Percentiles rank a stretch among this genome's conserved stretches.
phyloP scores from a whole-genome alignment of 2,797 vertebrate species.

The Nannoperca australis region DNA sequence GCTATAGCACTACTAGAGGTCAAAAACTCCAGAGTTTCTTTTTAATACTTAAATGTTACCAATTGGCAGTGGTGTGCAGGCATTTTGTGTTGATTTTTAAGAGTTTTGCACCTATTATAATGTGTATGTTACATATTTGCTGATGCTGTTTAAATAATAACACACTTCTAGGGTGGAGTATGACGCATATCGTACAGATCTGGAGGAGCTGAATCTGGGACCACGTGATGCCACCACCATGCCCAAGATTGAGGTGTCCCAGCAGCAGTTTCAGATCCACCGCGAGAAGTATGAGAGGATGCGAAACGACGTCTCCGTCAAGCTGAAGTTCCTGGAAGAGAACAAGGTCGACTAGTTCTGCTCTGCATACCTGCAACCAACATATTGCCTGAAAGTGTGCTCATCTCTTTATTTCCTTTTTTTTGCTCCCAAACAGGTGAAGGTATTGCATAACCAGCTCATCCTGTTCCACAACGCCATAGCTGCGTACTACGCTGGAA shows the following conservation, averaged over 20 bases:
- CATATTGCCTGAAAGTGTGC: neutral
- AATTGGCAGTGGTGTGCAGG: neutral
- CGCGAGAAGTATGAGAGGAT: conserved; percentile 98
- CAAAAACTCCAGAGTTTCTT: neutral
- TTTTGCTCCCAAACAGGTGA: conserved; percentile 87
- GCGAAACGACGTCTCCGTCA: conserved; percentile 94
- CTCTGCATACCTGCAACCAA: neutral
- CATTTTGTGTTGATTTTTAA: neutral
- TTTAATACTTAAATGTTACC: neutral
- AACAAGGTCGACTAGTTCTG: conserved; percentile 90
- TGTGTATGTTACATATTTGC: neutral
- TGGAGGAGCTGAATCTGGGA: conserved; percentile 97
- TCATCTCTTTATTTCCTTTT: neutral
- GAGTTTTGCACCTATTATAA: neutral
- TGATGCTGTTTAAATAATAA: conserved; percentile 9
- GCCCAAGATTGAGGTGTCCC: conserved; percentile 96
- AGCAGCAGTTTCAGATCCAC: conserved; percentile 93
- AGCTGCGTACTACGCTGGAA: conserved; percentile 96
- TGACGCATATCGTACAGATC: conserved; percentile 96
- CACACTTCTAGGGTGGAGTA: conserved; percentile 90
- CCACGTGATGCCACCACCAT: conserved; percentile 93
- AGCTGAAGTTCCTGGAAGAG: conserved; percentile 98
- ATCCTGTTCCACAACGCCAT: conserved; percentile 98
- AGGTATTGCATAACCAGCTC: conserved; percentile 98
- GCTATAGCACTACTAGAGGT: neutral